Conservation (phyloP, 1,140 invertebrate genomes). For the Drosophila kohkoa region DNA sequence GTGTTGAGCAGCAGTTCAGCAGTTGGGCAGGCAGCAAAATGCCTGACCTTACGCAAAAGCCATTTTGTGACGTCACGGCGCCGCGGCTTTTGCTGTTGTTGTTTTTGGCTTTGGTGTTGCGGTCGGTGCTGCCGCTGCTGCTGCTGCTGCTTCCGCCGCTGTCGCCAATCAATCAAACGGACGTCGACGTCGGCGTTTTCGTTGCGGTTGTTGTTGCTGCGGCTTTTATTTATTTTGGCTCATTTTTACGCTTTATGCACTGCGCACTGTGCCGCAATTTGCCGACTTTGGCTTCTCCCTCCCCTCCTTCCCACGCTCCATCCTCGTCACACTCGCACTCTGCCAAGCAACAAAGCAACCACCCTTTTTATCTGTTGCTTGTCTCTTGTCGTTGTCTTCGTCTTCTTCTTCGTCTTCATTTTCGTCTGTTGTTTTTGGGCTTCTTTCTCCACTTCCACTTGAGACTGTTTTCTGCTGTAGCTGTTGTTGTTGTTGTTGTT, state of each 20-base stretch:
- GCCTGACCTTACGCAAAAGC: constrained; percentile 53
- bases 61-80: constrained; percentile 40
- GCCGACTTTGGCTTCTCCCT: constrained; percentile 29
- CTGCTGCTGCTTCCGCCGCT: constrained; percentile 57
- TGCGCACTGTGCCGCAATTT: constrained; percentile 51
- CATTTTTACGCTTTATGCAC: constrained; percentile 79
- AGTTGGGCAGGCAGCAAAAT: constrained; percentile 17
- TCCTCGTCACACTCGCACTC: background rate
- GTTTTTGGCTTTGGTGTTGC: background rate
- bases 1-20: no score
- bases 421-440: background rate
- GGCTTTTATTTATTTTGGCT: constrained; percentile 77
- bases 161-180: constrained; percentile 72
- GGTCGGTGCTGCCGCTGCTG: background rate
- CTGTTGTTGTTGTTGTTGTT: constrained; percentile 3
- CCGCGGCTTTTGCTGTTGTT: constrained; percentile 14
- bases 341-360: no score
- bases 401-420: background rate
- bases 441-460: constrained; percentile 13
- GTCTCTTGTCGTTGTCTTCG: constrained; percentile 1
- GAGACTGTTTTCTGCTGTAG: constrained; percentile 7
- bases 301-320: no score
- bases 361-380: constrained; percentile 12
- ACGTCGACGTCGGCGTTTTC: constrained; percentile 48
- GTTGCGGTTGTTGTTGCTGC: constrained; percentile 38